A percentile compares a stretch with the other conserved stretches of the same genome.
Evolutionary conservation across 1,140 invertebrate species (phyloP).

Genomic region (Drosophila lini): DNA sequence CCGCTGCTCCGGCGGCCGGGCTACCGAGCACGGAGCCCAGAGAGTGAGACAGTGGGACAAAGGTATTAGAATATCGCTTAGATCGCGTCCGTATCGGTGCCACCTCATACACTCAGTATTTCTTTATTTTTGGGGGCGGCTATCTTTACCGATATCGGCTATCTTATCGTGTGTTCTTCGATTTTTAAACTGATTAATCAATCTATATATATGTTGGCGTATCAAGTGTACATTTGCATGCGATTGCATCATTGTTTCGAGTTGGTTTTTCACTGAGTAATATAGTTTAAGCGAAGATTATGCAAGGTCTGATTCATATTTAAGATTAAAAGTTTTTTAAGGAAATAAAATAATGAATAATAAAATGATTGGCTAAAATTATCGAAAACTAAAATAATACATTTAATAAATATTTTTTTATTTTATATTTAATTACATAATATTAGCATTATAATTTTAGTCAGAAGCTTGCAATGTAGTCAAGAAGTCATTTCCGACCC

Average conservation of each 20-base stretch:
- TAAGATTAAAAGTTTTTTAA: too few species aligned
- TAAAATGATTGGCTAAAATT: background rate
- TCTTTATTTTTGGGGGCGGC: background rate
- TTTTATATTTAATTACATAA: too few species aligned
- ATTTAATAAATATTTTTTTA: background rate
- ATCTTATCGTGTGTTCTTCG: slow-evolving; percentile 29
- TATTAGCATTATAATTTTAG: too few species aligned
- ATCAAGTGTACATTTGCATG: background rate
- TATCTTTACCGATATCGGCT: slow-evolving; percentile 9
- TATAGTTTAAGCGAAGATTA: background rate
- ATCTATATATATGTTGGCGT: background rate
- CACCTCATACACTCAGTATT: background rate
- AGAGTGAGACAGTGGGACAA: slow-evolving; percentile 21
- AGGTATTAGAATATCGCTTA: background rate
- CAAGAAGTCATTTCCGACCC: too few species aligned
- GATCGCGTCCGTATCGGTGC: background rate
- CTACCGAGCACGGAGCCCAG: background rate
- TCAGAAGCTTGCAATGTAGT: too few species aligned
- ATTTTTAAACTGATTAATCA: slow-evolving; percentile 20
- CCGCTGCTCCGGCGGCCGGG: slow-evolving; percentile 4
- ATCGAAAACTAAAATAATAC: background rate
- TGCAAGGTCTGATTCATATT: background rate
- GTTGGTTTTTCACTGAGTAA: background rate
- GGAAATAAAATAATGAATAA: background rate
- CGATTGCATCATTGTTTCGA: slow-evolving; percentile 6